Evolutionary conservation across 2,888 invertebrate species (phyloP).

Genomic region (Pyrrhia umbra): DNA sequence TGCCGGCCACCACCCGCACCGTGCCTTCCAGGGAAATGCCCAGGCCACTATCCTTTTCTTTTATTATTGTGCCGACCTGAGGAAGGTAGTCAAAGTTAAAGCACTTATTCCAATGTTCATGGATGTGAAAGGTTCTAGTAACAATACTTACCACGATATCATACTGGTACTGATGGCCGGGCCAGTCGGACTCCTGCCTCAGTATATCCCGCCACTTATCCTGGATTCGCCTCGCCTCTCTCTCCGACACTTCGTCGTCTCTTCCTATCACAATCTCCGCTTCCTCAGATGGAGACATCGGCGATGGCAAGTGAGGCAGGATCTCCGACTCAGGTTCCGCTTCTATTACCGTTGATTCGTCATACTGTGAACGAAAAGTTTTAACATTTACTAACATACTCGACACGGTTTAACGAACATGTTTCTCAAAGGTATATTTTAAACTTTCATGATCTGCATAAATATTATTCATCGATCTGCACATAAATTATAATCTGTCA

Average conservation of each 20-base stretch:
- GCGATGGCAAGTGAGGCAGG: slow-evolving; percentile 89
- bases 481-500: no score
- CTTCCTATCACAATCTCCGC: slow-evolving; percentile 92
- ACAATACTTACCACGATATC: slow-evolving; percentile 93
- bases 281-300: slow-evolving; percentile 86
- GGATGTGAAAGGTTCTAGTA: neutral
- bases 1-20: slow-evolving; percentile 96
- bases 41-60: slow-evolving; percentile 95
- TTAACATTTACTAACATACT: neutral
- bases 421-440: neutral
- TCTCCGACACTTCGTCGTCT: slow-evolving; percentile 75
- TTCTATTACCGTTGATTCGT: slow-evolving; percentile 92
- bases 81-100: no score
- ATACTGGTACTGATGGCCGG: slow-evolving; percentile 89
- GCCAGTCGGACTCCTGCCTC: slow-evolving; percentile 88
- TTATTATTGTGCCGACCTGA: slow-evolving; percentile 95
- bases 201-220: slow-evolving; percentile 94
- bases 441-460: no score
- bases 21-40: slow-evolving; percentile 98
- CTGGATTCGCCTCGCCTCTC: slow-evolving; percentile 92
- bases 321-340: slow-evolving; percentile 92
- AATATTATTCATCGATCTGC: no score
- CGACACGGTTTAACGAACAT: neutral
- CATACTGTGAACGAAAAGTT: slow-evolving; percentile 91
- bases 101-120: neutral